These are phyloP conservation scores for Rhynchophorus ferrugineus DNA, from an alignment of 1,140 invertebrate genomes.

Conservation along the genomic window DNA sequence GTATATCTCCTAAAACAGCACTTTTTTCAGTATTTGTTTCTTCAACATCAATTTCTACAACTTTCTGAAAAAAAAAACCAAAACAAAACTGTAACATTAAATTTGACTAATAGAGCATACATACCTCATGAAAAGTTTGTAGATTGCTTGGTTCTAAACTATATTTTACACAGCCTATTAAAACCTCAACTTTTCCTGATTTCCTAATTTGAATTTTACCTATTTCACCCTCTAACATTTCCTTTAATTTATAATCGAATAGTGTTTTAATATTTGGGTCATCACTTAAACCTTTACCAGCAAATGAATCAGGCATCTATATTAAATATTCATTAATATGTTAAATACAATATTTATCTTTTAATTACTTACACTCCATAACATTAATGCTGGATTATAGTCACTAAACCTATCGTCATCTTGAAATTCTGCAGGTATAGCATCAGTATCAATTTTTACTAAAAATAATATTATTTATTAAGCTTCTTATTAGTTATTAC, in stretches of 20 bases:
- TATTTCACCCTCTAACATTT: constrained; percentile 32
- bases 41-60: not conserved
- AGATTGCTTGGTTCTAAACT: constrained; percentile 18
- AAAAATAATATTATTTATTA: constrained; percentile 2
- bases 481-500: not conserved
- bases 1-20: constrained; percentile 9
- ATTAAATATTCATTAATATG: not conserved
- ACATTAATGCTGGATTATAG: constrained; percentile 23
- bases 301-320: constrained; percentile 31
- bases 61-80: constrained; percentile 8
- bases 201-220: constrained; percentile 28
- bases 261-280: constrained; percentile 28
- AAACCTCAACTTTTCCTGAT: constrained; percentile 29
- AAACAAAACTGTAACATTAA: not conserved
- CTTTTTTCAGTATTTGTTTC: not conserved
- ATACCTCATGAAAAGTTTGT: constrained; percentile 17
- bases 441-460: constrained; percentile 21
- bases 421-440: constrained; percentile 13
- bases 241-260: constrained; percentile 26
- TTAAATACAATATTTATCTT: not conserved
- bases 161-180: constrained; percentile 28
- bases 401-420: constrained; percentile 18
- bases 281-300: constrained; percentile 31
- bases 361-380: constrained; percentile 24
- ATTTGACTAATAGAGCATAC: no score